phyloP scores from a whole-genome alignment of 2,888 invertebrate species.

The Exephanes ischioxanthus region DNA sequence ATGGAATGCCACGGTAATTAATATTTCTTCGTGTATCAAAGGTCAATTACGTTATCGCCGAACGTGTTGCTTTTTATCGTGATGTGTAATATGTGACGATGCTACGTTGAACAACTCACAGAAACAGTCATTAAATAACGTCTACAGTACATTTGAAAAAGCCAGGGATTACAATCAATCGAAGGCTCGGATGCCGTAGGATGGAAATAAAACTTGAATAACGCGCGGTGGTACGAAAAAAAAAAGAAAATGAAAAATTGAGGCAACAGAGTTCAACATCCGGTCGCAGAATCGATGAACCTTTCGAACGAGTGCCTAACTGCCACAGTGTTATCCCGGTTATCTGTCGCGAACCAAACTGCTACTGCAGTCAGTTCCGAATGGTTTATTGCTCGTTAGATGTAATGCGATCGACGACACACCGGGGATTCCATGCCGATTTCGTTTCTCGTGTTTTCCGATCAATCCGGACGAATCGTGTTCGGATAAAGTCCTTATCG shows the following conservation, averaged over 20 bases:
- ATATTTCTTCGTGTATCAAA: background rate
- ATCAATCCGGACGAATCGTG: conserved; percentile 34
- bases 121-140: conserved; percentile 20
- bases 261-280: conserved; percentile 39
- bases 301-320: conserved; percentile 42
- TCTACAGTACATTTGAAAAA: conserved; percentile 49
- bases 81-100: background rate
- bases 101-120: conserved; percentile 6
- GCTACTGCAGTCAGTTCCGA: conserved; percentile 48
- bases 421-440: conserved; percentile 56
- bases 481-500: conserved; percentile 51
- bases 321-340: conserved; percentile 52
- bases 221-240: conserved; percentile 11
- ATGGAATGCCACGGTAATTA: background rate
- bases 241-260: conserved; percentile 51
- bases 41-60: background rate
- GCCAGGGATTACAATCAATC: conserved; percentile 58
- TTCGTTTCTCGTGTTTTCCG: conserved; percentile 41
- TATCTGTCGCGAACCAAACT: conserved; percentile 57
- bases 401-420: conserved; percentile 64
- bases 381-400: conserved; percentile 66
- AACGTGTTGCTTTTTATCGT: background rate
- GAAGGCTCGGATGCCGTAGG: conserved; percentile 33
- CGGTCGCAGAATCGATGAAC: conserved; percentile 54
- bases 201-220: conserved; percentile 39